A percentile compares a stretch with the other conserved stretches of the same genome.
These are phyloP conservation scores for Triplophysa bombifrons DNA, from an alignment of 2,797 vertebrate species.

Conservation along the genomic window DNA sequence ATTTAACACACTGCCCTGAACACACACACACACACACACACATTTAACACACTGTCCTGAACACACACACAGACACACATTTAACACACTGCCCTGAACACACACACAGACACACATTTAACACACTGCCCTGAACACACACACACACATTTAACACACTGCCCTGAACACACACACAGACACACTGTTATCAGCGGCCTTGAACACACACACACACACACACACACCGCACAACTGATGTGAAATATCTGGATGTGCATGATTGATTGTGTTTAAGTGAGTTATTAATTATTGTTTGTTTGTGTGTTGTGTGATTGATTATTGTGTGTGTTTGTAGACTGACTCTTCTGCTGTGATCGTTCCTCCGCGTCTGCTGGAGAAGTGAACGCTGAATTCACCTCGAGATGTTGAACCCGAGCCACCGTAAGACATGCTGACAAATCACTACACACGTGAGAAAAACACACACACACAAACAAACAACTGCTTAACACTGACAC, in stretches of 20 bases:
- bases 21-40: too few species aligned
- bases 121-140: too few species aligned
- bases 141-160: too few species aligned
- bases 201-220: too few species aligned
- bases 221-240: slow-evolving; percentile 7
- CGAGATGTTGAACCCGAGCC: slow-evolving; percentile 69
- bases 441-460: not conserved
- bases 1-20: too few species aligned
- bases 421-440: slow-evolving; percentile 2
- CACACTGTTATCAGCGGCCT: too few species aligned
- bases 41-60: too few species aligned
- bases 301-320: too few species aligned
- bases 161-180: too few species aligned
- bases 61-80: too few species aligned
- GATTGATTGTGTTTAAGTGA: not conserved
- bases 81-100: too few species aligned
- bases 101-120: too few species aligned
- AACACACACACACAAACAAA: not conserved
- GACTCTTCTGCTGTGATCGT: slow-evolving; percentile 79
- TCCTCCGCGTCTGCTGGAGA: slow-evolving; percentile 72
- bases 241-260: not conserved
- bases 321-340: slow-evolving; percentile 29
- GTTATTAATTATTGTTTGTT: not conserved
- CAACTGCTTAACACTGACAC: not conserved
- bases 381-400: slow-evolving; percentile 80